phyloP scores from a whole-genome alignment of 2,888 invertebrate species.

The Uloborus plumipes region DNA sequence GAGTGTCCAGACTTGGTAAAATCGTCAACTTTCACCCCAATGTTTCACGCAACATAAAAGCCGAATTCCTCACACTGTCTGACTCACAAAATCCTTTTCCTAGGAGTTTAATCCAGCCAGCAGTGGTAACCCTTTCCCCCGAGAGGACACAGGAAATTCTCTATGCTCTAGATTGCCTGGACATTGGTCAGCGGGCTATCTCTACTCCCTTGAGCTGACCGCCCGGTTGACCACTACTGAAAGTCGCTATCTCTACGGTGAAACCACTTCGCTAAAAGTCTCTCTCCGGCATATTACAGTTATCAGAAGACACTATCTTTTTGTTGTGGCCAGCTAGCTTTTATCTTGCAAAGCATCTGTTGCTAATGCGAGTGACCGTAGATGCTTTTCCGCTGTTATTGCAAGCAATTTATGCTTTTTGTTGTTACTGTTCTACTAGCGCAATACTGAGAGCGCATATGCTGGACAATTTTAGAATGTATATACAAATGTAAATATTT shows the following conservation, averaged over 20 bases:
- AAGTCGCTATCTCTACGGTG: constrained; percentile 24
- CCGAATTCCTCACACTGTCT: not conserved
- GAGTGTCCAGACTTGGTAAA: too few relatives aligned
- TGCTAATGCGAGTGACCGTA: not conserved
- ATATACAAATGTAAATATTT: too few relatives aligned
- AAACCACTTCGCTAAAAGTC: constrained; percentile 29
- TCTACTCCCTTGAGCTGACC: constrained; percentile 21
- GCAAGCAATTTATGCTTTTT: constrained; percentile 2
- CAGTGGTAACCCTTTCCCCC: not conserved
- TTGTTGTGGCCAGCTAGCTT: not conserved
- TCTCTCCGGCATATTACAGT: not conserved
- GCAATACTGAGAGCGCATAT: too few relatives aligned
- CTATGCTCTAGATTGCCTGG: constrained; percentile 35
- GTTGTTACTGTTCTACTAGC: not conserved
- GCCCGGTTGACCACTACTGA: constrained; percentile 45
- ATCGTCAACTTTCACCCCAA: too few relatives aligned
- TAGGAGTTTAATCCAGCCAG: not conserved
- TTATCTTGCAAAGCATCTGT: not conserved
- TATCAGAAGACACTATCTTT: not conserved
- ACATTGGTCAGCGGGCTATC: constrained; percentile 46
- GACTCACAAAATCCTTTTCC: not conserved
- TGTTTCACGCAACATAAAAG: not conserved
- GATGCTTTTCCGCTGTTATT: not conserved
- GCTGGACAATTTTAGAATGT: too few relatives aligned
- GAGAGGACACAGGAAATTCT: constrained; percentile 34